Evolutionary conservation across 2,797 vertebrate genomes (phyloP), one percentile per base, ranked within the genome.

Genomic region (Sebastes melanostomus): DNA sequence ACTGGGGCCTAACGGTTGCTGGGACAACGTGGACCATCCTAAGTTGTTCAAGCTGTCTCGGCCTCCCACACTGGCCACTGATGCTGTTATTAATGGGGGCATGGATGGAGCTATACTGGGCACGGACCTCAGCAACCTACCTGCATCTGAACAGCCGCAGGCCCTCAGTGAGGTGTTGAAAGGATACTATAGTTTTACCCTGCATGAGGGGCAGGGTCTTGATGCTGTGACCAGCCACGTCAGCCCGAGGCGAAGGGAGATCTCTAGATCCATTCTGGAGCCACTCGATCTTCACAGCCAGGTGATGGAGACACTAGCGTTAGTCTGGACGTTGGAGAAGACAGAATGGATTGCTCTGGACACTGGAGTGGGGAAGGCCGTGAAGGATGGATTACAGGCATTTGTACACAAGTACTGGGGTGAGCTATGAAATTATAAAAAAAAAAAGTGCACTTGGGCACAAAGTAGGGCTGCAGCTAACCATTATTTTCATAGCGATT

Each of bases 51-150:
- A 93, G 8, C 86, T 97, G 6, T 59, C 87, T 55, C 77, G 89
- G 1, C 18, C 89, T 7, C 75, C 93, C n/a, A 91, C 95, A 22
- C 67, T 79, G 1, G 94, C 94, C 3, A 96, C 97, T 0, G 91
- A 95, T 0, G 96, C 97, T 13, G 60, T 97, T 6, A 92, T 98
- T 75, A 96, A 96, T 3, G 97, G 97, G 4, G 97, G 96, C 5
- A 96, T 98, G 95, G 97, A 99, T 2, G 97, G 97, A 56, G 56
- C 82, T 10, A 85, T 98, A 69, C 86, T 99, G 68, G 97, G 97
- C 8, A 67, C 72, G 2, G 84, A 77, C 7, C 50, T 97, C 55
- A 86, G 81, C 59, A 72, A 67, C 8, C 66, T 83, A 0, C 73
- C 79, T 14, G 50, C 50, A 52, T 73, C 90, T 54, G 66, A 88